Evolutionary conservation across 1,140 invertebrate species (phyloP), one percentile per base, ranked within the genome.

Genomic region (Bilobella aurantiaca): DNA sequence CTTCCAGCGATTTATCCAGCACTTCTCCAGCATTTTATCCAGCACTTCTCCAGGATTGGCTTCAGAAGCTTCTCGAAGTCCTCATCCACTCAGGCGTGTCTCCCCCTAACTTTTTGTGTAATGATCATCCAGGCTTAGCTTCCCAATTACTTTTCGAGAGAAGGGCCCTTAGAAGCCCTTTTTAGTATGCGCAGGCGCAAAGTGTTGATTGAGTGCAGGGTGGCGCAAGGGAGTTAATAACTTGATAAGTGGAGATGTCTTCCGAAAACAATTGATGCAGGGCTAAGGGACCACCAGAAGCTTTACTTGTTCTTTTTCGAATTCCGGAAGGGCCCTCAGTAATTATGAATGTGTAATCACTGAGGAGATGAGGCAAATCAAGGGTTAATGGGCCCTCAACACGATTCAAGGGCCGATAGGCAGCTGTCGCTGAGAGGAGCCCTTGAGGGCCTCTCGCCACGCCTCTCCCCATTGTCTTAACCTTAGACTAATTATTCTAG

Each of bases 241-340:
- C 49, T 53, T 53, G 49, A 53, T 53, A 53, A 53, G 49, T 53
- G 49, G 49, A n/a, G n/a, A n/a, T n/a, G n/a, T n/a, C n/a, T n/a
- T n/a, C n/a, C n/a, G n/a, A n/a, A n/a, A n/a, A n/a, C n/a, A n/a
- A n/a, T n/a, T n/a, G n/a, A n/a, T n/a, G n/a, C n/a, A n/a, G n/a
- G n/a, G n/a, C n/a, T n/a, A n/a, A n/a, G n/a, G 34, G 34, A 42
- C 34, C 34, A 42, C 34, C 34, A 42, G n/a, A n/a, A n/a, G n/a
- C 8, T 42, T 42, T 42, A 12, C 49, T 53, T 53, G 49, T 18
- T 18, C 14, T 23, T 53, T 53, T 53, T 53, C 14, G 25, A 18
- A 53, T 5, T 53, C 49, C 49, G 49, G 49, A 53, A 53, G 49
- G 49, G 12, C 23, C 14, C 14, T 8, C 8, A 18, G 23, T 53